These are phyloP conservation scores for Drosophila acutilabella DNA, from an alignment of 2,888 invertebrate species.

Conservation along the genomic window DNA sequence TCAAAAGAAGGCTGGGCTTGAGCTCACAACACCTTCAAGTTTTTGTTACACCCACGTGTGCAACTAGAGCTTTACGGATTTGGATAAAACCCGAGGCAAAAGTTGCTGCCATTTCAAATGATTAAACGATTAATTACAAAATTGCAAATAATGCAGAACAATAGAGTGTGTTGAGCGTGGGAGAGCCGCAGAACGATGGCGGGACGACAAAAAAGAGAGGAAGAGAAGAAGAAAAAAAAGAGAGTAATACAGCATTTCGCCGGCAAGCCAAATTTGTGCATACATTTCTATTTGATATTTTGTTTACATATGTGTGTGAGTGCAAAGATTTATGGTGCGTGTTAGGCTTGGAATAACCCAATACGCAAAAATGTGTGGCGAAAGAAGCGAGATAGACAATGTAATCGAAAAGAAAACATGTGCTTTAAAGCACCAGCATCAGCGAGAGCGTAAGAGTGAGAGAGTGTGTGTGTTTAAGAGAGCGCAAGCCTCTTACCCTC, in stretches of 20 bases:
- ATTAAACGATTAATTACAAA: constrained; percentile 58
- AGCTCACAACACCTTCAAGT: constrained; percentile 28
- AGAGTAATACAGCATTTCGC: constrained; percentile 65
- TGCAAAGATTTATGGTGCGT: constrained; percentile 67
- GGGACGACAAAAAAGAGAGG: not conserved
- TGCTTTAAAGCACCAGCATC: constrained; percentile 42
- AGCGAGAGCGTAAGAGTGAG: constrained; percentile 21
- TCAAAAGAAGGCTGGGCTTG: constrained; percentile 39
- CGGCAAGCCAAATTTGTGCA: constrained; percentile 26
- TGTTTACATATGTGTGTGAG: constrained; percentile 12
- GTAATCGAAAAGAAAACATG: constrained; percentile 67
- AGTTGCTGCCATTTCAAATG: constrained; percentile 42
- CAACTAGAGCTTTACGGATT: constrained; percentile 24
- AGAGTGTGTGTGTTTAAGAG: constrained; percentile 1
- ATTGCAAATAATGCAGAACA: constrained; percentile 72
- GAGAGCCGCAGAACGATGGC: constrained; percentile 35
- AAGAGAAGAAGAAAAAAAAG: not conserved
- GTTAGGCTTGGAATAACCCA: constrained; percentile 66
- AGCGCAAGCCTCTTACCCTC: not conserved
- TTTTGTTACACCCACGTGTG: constrained; percentile 28
- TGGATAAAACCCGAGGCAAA: constrained; percentile 37
- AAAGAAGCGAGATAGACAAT: constrained; percentile 47
- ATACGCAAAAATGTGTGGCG: constrained; percentile 57
- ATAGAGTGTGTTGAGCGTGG: constrained; percentile 36
- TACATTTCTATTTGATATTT: constrained; percentile 2